Evolutionary conservation across 2,888 invertebrate genomes (phyloP), one percentile per base, ranked within the genome.

Genomic region (Drosophila picticornis): DNA sequence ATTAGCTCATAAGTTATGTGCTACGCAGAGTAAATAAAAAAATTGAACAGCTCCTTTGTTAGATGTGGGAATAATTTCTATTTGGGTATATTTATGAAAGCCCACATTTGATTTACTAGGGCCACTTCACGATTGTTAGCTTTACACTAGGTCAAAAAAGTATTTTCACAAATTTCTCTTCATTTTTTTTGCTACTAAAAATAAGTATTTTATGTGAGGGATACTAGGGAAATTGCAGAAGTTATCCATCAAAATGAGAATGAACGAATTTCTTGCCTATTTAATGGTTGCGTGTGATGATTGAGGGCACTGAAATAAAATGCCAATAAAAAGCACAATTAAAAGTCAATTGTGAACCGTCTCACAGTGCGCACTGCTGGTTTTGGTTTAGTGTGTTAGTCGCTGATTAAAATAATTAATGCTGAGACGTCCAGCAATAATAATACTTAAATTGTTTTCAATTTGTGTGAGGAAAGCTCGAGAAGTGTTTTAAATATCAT

Each of bases 1-100:
- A 97, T 95, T 88, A 96, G 94, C 92, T 95, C 95, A 93, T 96
- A 96, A 72, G 97, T 97, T 90, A 97, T 96, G 93, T 96, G 95
- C 97, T 38, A 1, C 9, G 51, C 4, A 29, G 27, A 29, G 27
- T 5, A 55, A 36, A 13, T n/a, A 56, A 56, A 16, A n/a, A 34
- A 7, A 2, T 2, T 7, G n/a, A 2, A 25, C 7, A 25, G 7
- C 3, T 46, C 7, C 7, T 2, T 22, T 13, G 1, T 46, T 46
- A 46, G 22, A 46, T 25, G 13, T 4, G 46, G 46, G 7, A 46
- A 25, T 7, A 7, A 46, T 46, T 46, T 22, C 4, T 40, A 2
- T 11, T n/a, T 4, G 36, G 19, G n/a, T 40, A 4, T 10, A 38
- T 40, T 40, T 40, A n/a, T 40, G 10, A 40, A 40, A 40, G 19